These are phyloP conservation scores for Drosophila sp. DNA, from an alignment of 1,140 invertebrate species.

Conservation along the genomic window DNA sequence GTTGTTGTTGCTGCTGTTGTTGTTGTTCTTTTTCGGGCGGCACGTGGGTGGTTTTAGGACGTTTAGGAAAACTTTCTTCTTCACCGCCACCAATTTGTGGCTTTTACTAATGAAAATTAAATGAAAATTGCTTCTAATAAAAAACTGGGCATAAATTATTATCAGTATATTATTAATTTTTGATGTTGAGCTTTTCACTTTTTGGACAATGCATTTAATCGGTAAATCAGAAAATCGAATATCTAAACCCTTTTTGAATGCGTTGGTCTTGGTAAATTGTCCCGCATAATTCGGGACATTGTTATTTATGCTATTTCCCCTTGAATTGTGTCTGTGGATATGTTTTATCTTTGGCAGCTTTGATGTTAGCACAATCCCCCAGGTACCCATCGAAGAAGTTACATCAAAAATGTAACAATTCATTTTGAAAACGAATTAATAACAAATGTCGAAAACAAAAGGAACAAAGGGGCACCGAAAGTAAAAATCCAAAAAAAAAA, in stretches of 20 bases:
- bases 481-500: neutral
- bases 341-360: constrained; percentile 13
- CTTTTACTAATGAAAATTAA: constrained; percentile 77
- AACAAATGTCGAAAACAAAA: constrained; percentile 14
- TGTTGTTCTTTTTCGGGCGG: neutral
- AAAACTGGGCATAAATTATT: constrained; percentile 65
- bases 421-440: constrained; percentile 53
- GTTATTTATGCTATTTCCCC: constrained; percentile 66
- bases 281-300: constrained; percentile 78
- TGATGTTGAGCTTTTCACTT: constrained; percentile 17
- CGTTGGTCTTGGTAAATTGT: neutral
- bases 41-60: neutral
- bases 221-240: constrained; percentile 30
- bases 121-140: constrained; percentile 71
- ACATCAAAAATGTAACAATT: constrained; percentile 31
- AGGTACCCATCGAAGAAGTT: constrained; percentile 20
- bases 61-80: constrained; percentile 52
- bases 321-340: constrained; percentile 27
- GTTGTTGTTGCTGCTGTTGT: constrained; percentile 5
- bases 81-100: constrained; percentile 54
- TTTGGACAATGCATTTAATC: constrained; percentile 67
- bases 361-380: constrained; percentile 34
- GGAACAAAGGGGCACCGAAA: constrained; percentile 1
- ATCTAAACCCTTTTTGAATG: constrained; percentile 6
- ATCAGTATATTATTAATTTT: neutral